These are phyloP conservation scores for Druceiella hillmani DNA, from an alignment of 2,888 invertebrate genomes.

Conservation along the genomic window DNA sequence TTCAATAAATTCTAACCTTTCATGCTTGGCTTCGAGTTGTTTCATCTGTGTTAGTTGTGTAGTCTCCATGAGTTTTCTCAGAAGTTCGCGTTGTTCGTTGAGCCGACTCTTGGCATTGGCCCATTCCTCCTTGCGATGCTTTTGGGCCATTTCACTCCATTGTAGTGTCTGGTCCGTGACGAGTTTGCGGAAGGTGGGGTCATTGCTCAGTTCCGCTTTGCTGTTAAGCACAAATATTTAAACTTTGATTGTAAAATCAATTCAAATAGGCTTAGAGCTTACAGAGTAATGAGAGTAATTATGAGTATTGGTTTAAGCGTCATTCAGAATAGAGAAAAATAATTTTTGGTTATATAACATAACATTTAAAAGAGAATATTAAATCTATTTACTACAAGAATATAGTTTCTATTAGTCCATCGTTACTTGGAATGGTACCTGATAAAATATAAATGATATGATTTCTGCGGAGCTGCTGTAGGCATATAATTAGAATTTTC, in stretches of 20 bases:
- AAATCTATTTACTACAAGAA: neutral
- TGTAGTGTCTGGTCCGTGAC: slow-evolving; percentile 91
- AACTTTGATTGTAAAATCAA: neutral
- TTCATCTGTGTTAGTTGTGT: slow-evolving; percentile 83
- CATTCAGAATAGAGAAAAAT: slow-evolving; percentile 3
- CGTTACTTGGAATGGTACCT: too few species aligned
- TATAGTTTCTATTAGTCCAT: neutral
- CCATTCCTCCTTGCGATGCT: slow-evolving; percentile 79
- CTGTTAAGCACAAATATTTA: slow-evolving; percentile 39
- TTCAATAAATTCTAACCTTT: slow-evolving; percentile 49
- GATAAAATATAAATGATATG: too few species aligned
- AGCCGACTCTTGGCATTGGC: slow-evolving; percentile 74
- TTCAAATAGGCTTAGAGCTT: neutral
- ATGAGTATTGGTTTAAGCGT: neutral
- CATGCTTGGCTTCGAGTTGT: slow-evolving; percentile 84
- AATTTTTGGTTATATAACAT: slow-evolving; percentile 3
- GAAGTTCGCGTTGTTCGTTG: slow-evolving; percentile 74
- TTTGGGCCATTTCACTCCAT: slow-evolving; percentile 87
- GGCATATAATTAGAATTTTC: too few species aligned
- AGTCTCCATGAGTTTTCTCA: slow-evolving; percentile 73
- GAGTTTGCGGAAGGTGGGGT: slow-evolving; percentile 71
- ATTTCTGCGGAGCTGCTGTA: too few species aligned
- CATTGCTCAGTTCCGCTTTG: slow-evolving; percentile 74
- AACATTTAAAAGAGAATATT: neutral
- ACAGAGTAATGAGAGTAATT: neutral